phyloP scores from a whole-genome alignment of 2,888 invertebrate genomes.

The Drosophila quasianomalipes region DNA sequence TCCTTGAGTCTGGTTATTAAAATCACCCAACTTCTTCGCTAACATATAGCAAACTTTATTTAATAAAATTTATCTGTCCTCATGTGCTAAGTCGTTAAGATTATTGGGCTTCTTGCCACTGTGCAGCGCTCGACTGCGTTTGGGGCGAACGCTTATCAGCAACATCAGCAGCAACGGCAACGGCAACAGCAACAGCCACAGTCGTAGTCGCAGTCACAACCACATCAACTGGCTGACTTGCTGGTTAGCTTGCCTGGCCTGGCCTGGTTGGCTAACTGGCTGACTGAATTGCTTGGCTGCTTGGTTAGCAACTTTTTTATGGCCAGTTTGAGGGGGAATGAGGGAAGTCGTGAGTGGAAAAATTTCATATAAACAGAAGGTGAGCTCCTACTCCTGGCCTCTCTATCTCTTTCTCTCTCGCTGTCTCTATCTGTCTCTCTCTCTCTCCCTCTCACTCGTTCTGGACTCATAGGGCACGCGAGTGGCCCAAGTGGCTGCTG shows the following conservation, averaged over 20 bases:
- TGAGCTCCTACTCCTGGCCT: constrained; percentile 24
- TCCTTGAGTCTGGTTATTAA: neutral
- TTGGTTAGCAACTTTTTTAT: constrained; percentile 70
- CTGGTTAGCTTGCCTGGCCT: constrained; percentile 32
- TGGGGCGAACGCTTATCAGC: constrained; percentile 77
- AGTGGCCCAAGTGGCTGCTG: constrained; percentile 64
- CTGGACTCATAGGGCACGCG: constrained; percentile 45
- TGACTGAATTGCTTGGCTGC: constrained; percentile 58
- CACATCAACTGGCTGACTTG: constrained; percentile 42
- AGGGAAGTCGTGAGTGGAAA: constrained; percentile 73
- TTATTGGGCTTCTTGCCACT: constrained; percentile 48
- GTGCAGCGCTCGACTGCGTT: constrained; percentile 57
- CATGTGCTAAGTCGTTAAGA: constrained; percentile 6
- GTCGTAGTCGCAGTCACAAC: constrained; percentile 8
- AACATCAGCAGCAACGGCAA: constrained; percentile 69
- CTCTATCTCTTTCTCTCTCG: neutral
- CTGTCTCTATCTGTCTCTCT: constrained; percentile 11
- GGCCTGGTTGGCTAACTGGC: constrained; percentile 59
- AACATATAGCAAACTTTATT: neutral
- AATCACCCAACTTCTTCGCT: neutral
- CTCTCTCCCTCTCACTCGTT: constrained; percentile 16
- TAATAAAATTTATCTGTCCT: neutral
- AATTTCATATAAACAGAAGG: constrained; percentile 75
- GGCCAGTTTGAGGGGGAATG: neutral
- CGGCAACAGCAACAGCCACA: constrained; percentile 21